phyloP scores from a whole-genome alignment of 2,113 vertebrate genomes.

The Syrrhaptes paradoxus region DNA sequence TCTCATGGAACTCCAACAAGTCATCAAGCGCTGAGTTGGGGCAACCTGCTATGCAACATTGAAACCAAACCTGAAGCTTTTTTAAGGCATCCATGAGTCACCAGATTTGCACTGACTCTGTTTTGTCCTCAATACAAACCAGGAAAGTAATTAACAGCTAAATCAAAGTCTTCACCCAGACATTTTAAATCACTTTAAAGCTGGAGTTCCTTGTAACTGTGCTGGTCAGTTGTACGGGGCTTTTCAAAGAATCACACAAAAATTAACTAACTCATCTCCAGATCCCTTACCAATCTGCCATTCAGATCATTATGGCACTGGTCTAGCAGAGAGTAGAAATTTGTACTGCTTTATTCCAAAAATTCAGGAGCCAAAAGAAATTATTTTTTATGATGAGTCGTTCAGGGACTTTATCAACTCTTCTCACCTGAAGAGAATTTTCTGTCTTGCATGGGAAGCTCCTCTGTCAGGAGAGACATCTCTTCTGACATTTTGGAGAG shows the following conservation, averaged over 20 bases:
- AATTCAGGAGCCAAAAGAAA: not conserved
- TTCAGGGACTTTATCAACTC: not conserved
- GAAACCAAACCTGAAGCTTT: not conserved
- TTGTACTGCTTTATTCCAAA: not conserved
- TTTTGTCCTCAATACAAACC: not conserved
- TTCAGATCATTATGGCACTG: not conserved
- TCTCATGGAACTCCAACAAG: not conserved
- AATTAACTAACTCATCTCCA: not conserved
- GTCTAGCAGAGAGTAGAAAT: not conserved
- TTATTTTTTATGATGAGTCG: not conserved
- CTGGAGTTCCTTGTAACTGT: not conserved
- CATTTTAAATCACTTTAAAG: not conserved
- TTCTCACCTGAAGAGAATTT: not conserved
- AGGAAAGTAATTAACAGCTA: slow-evolving; percentile 14
- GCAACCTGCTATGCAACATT: not conserved
- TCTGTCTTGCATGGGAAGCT: not conserved
- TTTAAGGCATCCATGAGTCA: not conserved
- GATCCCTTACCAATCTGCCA: not conserved
- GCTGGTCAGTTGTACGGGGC: not conserved
- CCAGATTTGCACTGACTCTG: not conserved
- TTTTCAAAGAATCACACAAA: slow-evolving; percentile 15
- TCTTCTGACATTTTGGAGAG: not conserved
- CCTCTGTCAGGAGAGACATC: not conserved
- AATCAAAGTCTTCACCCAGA: not conserved
- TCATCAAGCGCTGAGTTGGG: not conserved